Conservation (phyloP, 2,113 vertebrate genomes). For the Ptychochromis oligacanthus region DNA sequence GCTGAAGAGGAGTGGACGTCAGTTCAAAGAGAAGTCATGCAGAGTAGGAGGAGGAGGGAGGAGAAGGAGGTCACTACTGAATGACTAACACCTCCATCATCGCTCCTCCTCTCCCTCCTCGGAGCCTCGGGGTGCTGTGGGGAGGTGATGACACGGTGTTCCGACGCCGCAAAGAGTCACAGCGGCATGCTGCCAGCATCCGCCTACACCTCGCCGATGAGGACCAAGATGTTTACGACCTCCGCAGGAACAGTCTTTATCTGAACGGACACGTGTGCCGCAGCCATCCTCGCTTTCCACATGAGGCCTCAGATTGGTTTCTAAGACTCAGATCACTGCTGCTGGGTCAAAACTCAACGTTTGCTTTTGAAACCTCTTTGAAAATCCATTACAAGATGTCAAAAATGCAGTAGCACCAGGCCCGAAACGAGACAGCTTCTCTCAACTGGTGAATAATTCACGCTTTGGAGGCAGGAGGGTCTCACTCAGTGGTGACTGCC, state of each 20-base stretch:
- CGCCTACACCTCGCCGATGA: constrained; percentile 23
- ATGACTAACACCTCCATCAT: constrained; percentile 61
- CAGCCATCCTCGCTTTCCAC: neutral
- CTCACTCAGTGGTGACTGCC: neutral
- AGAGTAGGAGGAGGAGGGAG: neutral
- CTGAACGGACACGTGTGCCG: constrained; percentile 1
- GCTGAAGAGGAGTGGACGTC: neutral
- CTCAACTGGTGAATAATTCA: constrained; percentile 31
- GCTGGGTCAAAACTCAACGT: constrained; percentile 1
- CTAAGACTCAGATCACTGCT: neutral
- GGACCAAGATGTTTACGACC: constrained; percentile 12
- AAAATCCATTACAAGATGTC: constrained; percentile 27
- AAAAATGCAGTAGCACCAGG: constrained; percentile 15
- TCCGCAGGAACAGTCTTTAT: neutral
- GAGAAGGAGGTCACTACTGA: constrained; percentile 44
- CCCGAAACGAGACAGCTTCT: neutral
- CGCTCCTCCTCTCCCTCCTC: neutral
- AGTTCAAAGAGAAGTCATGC: constrained; percentile 5
- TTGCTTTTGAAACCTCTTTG: constrained; percentile 1
- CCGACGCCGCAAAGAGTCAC: constrained; percentile 9
- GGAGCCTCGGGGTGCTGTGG: constrained; percentile 24
- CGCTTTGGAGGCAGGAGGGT: neutral
- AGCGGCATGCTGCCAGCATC: constrained; percentile 17
- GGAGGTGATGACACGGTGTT: constrained; percentile 59
- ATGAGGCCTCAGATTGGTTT: neutral